phyloP scores from a whole-genome alignment of 2,797 vertebrate species.

The Halcyon leucocephala region DNA sequence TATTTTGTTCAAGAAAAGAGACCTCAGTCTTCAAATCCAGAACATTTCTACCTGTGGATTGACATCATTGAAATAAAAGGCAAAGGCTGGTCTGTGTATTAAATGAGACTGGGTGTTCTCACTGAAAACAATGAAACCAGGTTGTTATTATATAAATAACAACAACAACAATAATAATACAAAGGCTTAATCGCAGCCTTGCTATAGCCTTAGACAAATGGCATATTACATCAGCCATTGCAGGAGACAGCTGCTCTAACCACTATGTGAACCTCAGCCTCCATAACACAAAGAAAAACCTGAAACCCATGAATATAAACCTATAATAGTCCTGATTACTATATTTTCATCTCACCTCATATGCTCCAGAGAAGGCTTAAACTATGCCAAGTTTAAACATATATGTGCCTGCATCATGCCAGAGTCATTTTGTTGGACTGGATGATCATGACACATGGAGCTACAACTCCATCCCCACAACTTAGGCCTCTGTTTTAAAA shows the following conservation, averaged over 20 bases:
- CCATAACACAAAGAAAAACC: not conserved
- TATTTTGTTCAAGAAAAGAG: not conserved
- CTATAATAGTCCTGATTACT: not conserved
- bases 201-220: not conserved
- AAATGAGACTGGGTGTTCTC: not conserved
- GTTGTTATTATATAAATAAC: not conserved
- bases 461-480: not conserved
- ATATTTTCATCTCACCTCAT: not conserved
- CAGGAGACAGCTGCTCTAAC: not conserved
- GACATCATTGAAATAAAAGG: not conserved
- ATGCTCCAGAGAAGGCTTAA: not conserved
- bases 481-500: not conserved
- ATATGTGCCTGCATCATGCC: fast-evolving
- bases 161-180: not conserved
- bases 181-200: not conserved
- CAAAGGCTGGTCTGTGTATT: not conserved
- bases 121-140: not conserved
- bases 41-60: not conserved
- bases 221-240: not conserved
- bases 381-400: not conserved
- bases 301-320: not conserved
- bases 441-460: fast-evolving
- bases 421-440: not conserved
- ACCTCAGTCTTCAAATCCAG: not conserved
- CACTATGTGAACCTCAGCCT: not conserved